Evolutionary conservation across 2,797 vertebrate genomes (phyloP).

Genomic region (Enteromius paludinosus): DNA sequence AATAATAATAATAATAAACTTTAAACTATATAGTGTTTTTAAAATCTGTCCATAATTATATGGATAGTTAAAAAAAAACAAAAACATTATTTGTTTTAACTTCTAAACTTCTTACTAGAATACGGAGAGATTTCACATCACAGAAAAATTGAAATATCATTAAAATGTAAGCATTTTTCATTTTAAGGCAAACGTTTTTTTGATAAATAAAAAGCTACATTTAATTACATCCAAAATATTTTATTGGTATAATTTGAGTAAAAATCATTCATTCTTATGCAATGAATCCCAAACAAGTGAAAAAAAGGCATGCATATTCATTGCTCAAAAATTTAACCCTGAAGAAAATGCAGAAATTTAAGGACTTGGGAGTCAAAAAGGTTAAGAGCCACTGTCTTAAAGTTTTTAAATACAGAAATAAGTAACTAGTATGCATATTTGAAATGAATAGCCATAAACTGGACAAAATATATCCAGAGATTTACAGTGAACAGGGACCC

Average conservation of each 20-base stretch:
- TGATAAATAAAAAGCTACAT: neutral
- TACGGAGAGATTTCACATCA: neutral
- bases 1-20: no score
- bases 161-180: neutral
- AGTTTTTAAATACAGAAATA: neutral
- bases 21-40: neutral
- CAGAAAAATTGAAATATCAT: neutral
- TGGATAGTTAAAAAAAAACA: no score
- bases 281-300: neutral
- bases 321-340: neutral
- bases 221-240: neutral
- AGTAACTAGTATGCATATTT: neutral
- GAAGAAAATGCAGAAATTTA: neutral
- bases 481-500: neutral
- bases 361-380: neutral
- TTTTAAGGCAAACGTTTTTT: neutral
- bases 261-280: neutral
- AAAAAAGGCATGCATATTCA: neutral
- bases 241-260: neutral
- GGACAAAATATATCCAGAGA: neutral
- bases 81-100: neutral
- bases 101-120: neutral
- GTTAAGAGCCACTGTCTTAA: neutral
- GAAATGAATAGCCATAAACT: neutral
- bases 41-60: neutral